Conservation (phyloP, 2,888 invertebrate genomes). For the Aphelenchoides bicaudatus region DNA sequence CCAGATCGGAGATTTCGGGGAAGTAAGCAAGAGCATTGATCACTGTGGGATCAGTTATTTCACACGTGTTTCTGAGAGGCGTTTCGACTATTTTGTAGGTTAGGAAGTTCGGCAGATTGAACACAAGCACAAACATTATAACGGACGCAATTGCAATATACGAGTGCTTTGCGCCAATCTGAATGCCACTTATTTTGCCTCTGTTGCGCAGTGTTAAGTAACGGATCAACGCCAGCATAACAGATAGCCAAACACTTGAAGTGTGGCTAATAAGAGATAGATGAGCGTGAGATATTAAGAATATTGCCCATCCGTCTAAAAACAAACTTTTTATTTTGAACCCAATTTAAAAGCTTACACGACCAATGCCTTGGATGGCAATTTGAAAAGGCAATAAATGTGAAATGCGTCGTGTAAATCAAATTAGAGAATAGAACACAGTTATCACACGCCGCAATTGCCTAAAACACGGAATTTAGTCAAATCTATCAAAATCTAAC, state of each 20-base stretch:
- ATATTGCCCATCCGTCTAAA: constrained; percentile 56
- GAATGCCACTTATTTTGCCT: constrained; percentile 51
- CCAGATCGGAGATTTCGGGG: constrained; percentile 57
- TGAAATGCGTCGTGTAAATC: constrained; percentile 58
- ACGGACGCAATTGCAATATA: constrained; percentile 55
- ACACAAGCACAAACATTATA: constrained; percentile 40
- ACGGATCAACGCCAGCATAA: constrained; percentile 54
- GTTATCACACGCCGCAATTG: too few relatives aligned
- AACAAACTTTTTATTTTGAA: neutral
- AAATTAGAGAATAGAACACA: constrained; percentile 58
- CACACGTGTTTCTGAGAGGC: constrained; percentile 43
- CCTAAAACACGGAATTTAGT: too few relatives aligned
- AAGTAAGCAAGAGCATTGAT: constrained; percentile 42
- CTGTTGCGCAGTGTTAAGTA: constrained; percentile 53
- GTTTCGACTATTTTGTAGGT: constrained; percentile 56
- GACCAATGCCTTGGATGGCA: constrained; percentile 41
- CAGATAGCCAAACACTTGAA: constrained; percentile 57
- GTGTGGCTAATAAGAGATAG: constrained; percentile 56
- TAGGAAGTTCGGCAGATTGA: constrained; percentile 57
- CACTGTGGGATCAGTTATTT: constrained; percentile 34
- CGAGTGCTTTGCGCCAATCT: constrained; percentile 52
- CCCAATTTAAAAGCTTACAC: too few relatives aligned
- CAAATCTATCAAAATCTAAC: too few relatives aligned
- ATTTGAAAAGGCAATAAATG: constrained; percentile 52
- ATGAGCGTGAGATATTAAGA: constrained; percentile 56